Conservation (phyloP, 2,888 invertebrate genomes). For the Nephrotoma guestfalica region DNA sequence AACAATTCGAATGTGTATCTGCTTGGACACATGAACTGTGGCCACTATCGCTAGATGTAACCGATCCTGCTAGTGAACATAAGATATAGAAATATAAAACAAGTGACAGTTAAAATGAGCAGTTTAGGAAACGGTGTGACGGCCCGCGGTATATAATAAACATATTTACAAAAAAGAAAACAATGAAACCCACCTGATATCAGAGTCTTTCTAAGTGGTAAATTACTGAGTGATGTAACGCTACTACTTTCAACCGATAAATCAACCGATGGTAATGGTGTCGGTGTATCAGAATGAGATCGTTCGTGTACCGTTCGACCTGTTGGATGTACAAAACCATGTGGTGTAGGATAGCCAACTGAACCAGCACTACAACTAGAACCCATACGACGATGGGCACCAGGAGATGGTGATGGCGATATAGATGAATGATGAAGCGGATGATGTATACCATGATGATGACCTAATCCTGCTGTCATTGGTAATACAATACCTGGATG, state of each 20-base stretch:
- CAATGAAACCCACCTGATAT: constrained; percentile 41
- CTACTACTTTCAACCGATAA: constrained; percentile 90
- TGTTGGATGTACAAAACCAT: constrained; percentile 28
- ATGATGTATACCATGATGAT: constrained; percentile 18
- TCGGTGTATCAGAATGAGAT: constrained; percentile 79
- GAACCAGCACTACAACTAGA: constrained; percentile 33
- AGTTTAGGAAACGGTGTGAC: constrained; percentile 5
- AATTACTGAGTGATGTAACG: constrained; percentile 81
- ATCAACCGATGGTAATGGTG: constrained; percentile 71
- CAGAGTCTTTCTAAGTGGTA: constrained; percentile 71
- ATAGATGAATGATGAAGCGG: constrained; percentile 17
- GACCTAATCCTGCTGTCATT: constrained; percentile 28
- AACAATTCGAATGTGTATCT: constrained; percentile 18
- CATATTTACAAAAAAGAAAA: not conserved
- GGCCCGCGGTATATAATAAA: not conserved
- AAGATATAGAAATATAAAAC: constrained; percentile 8
- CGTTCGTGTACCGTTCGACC: constrained; percentile 65
- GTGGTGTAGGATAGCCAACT: constrained; percentile 12
- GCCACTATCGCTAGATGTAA: constrained; percentile 84
- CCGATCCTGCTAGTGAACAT: constrained; percentile 45
- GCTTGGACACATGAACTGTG: constrained; percentile 62
- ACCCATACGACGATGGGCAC: constrained; percentile 44
- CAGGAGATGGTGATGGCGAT: constrained; percentile 33
- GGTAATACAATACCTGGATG: constrained; percentile 46
- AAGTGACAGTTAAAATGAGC: constrained; percentile 10